These are phyloP conservation scores for Darevskia mixta DNA, from an alignment of 2,797 vertebrate genomes.

Conservation along the genomic window DNA sequence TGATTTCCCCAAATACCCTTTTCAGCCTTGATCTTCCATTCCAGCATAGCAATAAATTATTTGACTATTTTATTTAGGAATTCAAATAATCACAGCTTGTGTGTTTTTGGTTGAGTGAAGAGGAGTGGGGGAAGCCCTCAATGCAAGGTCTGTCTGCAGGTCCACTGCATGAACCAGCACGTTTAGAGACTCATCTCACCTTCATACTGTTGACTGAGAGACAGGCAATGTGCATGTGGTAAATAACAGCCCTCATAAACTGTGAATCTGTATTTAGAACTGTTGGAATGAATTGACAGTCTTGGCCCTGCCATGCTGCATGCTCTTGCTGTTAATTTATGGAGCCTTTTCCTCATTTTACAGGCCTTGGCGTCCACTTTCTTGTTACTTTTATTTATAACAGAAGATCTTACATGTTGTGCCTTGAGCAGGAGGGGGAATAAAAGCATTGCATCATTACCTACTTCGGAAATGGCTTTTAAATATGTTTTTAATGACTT, in stretches of 20 bases:
- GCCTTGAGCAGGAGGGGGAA: not conserved
- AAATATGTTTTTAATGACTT: not conserved
- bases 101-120: not conserved
- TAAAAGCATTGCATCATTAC: not conserved
- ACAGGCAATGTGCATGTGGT: not conserved
- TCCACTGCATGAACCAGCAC: not conserved
- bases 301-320: not conserved
- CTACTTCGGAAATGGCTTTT: not conserved
- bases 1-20: not conserved
- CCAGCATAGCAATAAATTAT: not conserved
- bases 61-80: not conserved
- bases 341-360: not conserved
- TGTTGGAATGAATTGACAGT: not conserved
- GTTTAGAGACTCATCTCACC: not conserved
- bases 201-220: not conserved
- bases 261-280: not conserved
- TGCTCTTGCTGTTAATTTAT: rapidly evolving
- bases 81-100: not conserved
- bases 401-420: not conserved
- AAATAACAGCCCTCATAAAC: not conserved
- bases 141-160: not conserved
- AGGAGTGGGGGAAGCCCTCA: not conserved
- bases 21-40: rapidly evolving
- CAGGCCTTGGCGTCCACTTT: slow-evolving; percentile 9
- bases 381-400: not conserved